Evolutionary conservation across 2,797 vertebrate genomes (phyloP).

Genomic region (Carduelis carduelis): DNA sequence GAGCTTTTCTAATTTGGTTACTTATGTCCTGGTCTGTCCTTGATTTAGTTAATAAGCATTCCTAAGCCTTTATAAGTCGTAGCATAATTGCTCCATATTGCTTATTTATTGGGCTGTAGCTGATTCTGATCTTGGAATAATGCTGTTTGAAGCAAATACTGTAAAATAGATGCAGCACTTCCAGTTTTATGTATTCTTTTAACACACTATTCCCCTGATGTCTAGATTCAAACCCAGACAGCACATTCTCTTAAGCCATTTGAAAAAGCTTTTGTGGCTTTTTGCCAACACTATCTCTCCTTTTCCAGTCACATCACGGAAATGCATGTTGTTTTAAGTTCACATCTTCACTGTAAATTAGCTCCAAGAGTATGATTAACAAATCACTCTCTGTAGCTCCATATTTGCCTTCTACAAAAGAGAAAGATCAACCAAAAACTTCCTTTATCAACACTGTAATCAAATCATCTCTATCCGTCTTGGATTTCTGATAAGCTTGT

Average conservation of each 20-base stretch:
- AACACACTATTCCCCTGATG: background rate
- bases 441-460: background rate
- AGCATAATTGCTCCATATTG: background rate
- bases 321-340: background rate
- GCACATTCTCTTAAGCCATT: background rate
- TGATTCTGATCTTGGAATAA: conserved; percentile 20
- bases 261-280: background rate
- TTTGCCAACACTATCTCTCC: background rate
- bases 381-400: background rate
- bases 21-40: background rate
- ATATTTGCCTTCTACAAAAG: background rate
- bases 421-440: background rate
- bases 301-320: background rate
- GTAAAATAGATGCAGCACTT: background rate
- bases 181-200: background rate
- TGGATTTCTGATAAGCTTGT: background rate
- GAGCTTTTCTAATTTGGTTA: background rate
- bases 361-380: background rate
- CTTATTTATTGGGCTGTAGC: background rate
- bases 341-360: background rate
- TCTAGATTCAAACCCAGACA: background rate
- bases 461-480: background rate
- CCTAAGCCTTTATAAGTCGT: background rate
- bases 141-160: background rate
- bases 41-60: background rate